A percentile compares a stretch with the other conserved stretches of the same genome.
Evolutionary conservation across 2,888 invertebrate genomes (phyloP).

Genomic region (Harpalus rubripes): DNA sequence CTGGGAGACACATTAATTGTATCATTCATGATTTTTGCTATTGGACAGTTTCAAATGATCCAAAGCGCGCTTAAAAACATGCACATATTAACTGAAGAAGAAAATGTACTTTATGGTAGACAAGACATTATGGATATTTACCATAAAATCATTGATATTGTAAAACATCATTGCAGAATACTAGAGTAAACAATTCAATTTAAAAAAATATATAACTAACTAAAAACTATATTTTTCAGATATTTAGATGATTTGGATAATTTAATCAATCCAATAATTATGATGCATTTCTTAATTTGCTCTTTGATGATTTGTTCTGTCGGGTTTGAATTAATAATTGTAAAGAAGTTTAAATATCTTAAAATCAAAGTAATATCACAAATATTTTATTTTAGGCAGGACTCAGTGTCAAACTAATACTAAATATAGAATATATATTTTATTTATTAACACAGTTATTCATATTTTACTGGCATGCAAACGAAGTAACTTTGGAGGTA

Average conservation of each 20-base stretch:
- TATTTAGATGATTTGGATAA: constrained; percentile 75
- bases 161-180: constrained; percentile 63
- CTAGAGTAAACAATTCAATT: constrained; percentile 50
- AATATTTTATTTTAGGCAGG: constrained; percentile 67
- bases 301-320: constrained; percentile 78
- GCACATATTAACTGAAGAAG: constrained; percentile 15
- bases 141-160: constrained; percentile 38
- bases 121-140: constrained; percentile 31
- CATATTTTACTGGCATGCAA: constrained; percentile 79
- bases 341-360: constrained; percentile 10
- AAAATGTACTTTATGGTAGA: background rate
- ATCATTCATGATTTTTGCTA: constrained; percentile 61
- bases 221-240: constrained; percentile 73
- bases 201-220: background rate
- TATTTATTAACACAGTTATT: constrained; percentile 78
- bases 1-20: constrained; percentile 52
- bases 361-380: background rate
- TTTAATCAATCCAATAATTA: constrained; percentile 78
- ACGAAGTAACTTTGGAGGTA: constrained; percentile 77
- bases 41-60: constrained; percentile 65
- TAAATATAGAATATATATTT: constrained; percentile 76
- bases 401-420: constrained; percentile 67
- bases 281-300: constrained; percentile 78
- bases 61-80: constrained; percentile 35
- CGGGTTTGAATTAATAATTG: constrained; percentile 76